Conservation (phyloP, 2,888 invertebrate genomes). For the Muscina levida region DNA sequence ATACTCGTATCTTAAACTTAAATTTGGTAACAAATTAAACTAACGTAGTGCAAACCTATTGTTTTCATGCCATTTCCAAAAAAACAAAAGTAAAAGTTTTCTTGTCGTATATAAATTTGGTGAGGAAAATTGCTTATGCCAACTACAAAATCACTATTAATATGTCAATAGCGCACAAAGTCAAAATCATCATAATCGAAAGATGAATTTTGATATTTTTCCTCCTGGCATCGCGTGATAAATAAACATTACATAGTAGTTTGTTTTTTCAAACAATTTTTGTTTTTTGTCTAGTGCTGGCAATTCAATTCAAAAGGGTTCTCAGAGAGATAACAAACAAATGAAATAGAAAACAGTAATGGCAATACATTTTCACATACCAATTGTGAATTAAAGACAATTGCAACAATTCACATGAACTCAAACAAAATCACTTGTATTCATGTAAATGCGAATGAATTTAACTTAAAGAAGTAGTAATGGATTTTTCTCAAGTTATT, state of each 20-base stretch:
- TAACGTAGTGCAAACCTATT: no score
- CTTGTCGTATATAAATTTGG: neutral
- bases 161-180: conserved; percentile 65
- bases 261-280: no score
- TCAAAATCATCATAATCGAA: conserved; percentile 50
- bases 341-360: neutral
- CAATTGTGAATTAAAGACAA: conserved; percentile 30
- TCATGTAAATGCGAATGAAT: neutral
- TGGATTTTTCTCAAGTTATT: conserved; percentile 1
- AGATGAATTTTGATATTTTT: conserved; percentile 18
- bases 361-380: conserved; percentile 1
- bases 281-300: neutral
- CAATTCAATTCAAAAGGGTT: conserved; percentile 29
- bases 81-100: conserved; percentile 5
- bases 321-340: neutral
- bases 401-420: conserved; percentile 30
- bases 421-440: neutral
- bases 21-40: no score
- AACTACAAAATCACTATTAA: conserved; percentile 29
- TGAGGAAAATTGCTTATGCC: neutral
- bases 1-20: neutral
- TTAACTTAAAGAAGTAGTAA: neutral
- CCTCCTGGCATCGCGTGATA: conserved; percentile 60
- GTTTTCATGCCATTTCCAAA: no score
- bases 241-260: conserved; percentile 31